phyloP scores from a whole-genome alignment of 2,888 invertebrate genomes.

The Papilio protenor region DNA sequence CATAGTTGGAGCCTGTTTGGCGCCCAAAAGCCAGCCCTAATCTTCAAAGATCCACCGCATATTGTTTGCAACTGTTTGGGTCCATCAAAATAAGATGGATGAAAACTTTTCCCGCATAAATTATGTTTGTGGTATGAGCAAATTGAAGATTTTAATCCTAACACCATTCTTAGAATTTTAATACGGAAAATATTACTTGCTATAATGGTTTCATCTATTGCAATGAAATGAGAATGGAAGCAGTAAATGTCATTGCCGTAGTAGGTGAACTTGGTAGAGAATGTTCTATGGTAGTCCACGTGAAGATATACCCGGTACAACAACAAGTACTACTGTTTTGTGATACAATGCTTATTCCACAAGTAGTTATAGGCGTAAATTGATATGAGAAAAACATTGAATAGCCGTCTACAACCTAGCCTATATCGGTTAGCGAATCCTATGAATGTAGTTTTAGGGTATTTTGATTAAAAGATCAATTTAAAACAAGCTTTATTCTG shows the following conservation, averaged over 20 bases:
- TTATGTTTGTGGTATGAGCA: conserved; percentile 53
- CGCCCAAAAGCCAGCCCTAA: conserved; percentile 75
- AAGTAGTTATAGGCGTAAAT: no score
- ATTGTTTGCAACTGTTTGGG: conserved; percentile 79
- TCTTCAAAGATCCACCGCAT: conserved; percentile 78
- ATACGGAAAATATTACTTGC: neutral
- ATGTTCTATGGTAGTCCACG: no score
- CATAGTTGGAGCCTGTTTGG: conserved; percentile 76
- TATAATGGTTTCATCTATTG: no score
- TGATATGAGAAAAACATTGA: neutral
- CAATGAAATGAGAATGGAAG: no score
- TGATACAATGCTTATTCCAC: no score
- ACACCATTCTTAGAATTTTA: conserved; percentile 12
- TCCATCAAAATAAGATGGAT: conserved; percentile 77
- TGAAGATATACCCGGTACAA: no score
- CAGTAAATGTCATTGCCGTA: no score
- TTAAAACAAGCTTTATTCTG: conserved; percentile 83
- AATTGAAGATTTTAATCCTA: conserved; percentile 27
- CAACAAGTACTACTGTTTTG: no score
- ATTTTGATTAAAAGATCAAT: conserved; percentile 57
- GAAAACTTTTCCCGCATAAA: conserved; percentile 72
- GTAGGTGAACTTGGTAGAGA: no score
- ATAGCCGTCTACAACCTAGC: neutral
- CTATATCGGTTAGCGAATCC: neutral
- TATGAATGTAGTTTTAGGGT: neutral